Conservation (phyloP, 2,888 invertebrate genomes). For the Rhagonycha lutea region DNA sequence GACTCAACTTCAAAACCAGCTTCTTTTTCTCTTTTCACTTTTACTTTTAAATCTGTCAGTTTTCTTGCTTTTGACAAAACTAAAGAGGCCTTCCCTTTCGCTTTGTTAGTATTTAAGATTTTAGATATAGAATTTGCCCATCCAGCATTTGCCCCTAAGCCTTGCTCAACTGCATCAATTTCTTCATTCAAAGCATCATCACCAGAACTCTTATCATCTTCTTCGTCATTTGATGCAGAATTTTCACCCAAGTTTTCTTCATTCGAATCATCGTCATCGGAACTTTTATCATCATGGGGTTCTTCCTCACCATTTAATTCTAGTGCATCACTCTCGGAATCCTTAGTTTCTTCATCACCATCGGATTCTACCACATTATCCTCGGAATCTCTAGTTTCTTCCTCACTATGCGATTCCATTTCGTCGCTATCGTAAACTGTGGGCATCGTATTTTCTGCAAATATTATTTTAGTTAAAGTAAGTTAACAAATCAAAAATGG, state of each 20-base stretch:
- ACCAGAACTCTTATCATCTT: background rate
- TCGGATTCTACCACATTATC: background rate
- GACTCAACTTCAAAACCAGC: constrained; percentile 69
- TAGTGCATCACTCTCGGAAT: background rate
- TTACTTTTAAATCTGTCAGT: constrained; percentile 57
- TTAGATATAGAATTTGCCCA: constrained; percentile 86
- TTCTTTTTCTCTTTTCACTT: constrained; percentile 52
- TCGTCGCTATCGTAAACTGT: background rate
- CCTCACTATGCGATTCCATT: background rate
- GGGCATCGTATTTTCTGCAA: background rate
- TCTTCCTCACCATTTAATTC: background rate
- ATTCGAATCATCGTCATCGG: background rate
- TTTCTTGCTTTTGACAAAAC: constrained; percentile 83
- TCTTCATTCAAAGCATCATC: background rate
- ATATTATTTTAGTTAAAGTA: background rate
- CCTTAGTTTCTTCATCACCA: background rate
- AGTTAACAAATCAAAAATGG: background rate
- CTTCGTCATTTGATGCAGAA: background rate
- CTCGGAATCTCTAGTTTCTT: background rate
- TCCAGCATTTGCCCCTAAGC: constrained; percentile 62
- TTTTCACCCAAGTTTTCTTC: background rate
- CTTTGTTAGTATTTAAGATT: constrained; percentile 74
- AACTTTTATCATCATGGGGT: background rate
- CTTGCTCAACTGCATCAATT: background rate
- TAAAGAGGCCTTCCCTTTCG: constrained; percentile 73